Evolutionary conservation across 2,888 invertebrate genomes (phyloP).

Genomic region (Caenorhabditis sulstoni): DNA sequence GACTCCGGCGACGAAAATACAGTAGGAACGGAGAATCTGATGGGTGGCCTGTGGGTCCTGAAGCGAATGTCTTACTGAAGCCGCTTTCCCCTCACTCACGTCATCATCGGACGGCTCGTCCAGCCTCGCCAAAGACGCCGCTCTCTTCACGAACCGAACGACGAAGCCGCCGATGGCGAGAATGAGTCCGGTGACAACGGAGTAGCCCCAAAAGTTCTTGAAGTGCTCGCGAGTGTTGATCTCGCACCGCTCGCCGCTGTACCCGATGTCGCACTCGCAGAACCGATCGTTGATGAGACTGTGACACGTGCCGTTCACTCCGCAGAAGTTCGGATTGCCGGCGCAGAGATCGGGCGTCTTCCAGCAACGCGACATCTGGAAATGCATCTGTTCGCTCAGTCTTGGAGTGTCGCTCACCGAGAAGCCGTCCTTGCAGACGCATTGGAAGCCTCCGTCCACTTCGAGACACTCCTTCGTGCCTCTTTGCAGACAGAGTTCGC

Average conservation of each 20-base stretch:
- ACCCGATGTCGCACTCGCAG: constrained; percentile 22
- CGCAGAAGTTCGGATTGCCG: not conserved
- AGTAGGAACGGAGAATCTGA: constrained; percentile 28
- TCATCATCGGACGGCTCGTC: not conserved
- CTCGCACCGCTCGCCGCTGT: constrained; percentile 21
- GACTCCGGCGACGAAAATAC: constrained; percentile 15
- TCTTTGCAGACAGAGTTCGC: not conserved
- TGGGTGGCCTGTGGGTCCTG: constrained; percentile 40
- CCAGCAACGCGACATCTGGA: constrained; percentile 23
- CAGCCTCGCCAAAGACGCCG: constrained; percentile 1
- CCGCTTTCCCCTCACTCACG: constrained; percentile 1
- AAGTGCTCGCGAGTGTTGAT: not conserved
- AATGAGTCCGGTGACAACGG: not conserved
- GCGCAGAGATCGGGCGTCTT: not conserved
- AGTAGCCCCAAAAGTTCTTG: not conserved
- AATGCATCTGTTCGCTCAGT: not conserved
- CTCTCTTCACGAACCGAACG: not conserved
- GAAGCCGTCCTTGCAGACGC: not conserved
- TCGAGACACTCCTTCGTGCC: constrained; percentile 4
- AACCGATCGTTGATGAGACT: not conserved
- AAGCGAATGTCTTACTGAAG: not conserved
- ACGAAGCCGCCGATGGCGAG: constrained; percentile 6
- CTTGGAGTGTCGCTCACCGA: not conserved
- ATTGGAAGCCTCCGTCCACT: not conserved
- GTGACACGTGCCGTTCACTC: constrained; percentile 14